These are phyloP conservation scores for Drosophila virilis DNA, from an alignment of 1,140 invertebrate species.

Conservation along the genomic window DNA sequence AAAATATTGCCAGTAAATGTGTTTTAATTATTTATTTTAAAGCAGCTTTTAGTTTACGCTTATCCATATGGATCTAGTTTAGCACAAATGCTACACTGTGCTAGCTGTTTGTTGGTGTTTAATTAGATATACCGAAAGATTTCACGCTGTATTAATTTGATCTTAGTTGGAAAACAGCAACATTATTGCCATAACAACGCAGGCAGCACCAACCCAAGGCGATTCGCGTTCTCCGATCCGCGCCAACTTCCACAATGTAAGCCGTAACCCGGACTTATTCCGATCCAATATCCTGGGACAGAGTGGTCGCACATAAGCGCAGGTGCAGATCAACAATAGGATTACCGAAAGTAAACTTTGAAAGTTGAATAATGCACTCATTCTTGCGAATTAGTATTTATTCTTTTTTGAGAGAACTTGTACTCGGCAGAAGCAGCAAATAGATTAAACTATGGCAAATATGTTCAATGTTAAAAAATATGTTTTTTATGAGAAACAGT, in stretches of 20 bases:
- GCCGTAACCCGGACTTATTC: slow-evolving; percentile 95
- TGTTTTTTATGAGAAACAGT: not conserved
- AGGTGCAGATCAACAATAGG: slow-evolving; percentile 97
- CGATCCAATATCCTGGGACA: slow-evolving; percentile 95
- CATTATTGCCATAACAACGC: slow-evolving; percentile 94
- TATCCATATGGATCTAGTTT: not conserved
- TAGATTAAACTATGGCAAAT: not conserved
- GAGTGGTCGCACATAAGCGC: slow-evolving; percentile 95
- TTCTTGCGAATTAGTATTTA: not conserved
- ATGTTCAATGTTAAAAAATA: not conserved
- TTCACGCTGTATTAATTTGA: not conserved
- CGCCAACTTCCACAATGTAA: slow-evolving; percentile 99
- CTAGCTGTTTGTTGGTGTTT: no score
- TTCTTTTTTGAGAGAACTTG: not conserved
- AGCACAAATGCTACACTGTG: not conserved
- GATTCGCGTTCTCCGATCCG: slow-evolving; percentile 98
- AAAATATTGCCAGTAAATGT: not conserved
- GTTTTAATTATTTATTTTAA: slow-evolving; percentile 4
- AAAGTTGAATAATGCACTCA: slow-evolving; percentile 98
- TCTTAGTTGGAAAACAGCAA: slow-evolving; percentile 88
- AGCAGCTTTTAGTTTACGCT: not conserved
- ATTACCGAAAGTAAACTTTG: slow-evolving; percentile 97
- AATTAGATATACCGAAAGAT: no score
- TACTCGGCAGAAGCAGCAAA: not conserved
- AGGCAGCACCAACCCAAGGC: slow-evolving; percentile 95